Conservation (phyloP, 2,797 vertebrate species). For the Diglossa cyanea region DNA sequence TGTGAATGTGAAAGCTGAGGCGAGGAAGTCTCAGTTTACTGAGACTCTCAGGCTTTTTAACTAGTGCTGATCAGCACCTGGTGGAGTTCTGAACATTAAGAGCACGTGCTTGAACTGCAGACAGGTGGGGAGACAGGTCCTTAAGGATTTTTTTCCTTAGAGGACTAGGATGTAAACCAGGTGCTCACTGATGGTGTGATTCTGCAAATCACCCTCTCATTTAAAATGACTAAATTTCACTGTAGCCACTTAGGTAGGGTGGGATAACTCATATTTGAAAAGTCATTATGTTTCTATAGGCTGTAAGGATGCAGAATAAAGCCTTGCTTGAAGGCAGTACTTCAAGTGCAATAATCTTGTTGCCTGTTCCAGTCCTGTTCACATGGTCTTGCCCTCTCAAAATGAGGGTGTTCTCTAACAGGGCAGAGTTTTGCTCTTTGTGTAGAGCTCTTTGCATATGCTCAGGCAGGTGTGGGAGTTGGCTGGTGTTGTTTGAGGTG, state of each 20-base stretch:
- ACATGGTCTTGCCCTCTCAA: neutral
- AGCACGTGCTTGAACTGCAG: neutral
- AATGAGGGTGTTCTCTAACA: neutral
- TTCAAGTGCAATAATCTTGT: neutral
- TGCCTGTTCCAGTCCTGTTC: neutral
- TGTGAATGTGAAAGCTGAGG: neutral
- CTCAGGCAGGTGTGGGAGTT: neutral
- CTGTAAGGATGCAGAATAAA: neutral
- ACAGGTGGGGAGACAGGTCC: neutral
- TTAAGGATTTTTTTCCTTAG: neutral
- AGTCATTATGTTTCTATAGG: neutral
- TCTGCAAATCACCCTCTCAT: neutral
- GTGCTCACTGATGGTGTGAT: neutral
- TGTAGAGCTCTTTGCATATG: neutral
- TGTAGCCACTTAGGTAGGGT: neutral
- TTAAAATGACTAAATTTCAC: neutral
- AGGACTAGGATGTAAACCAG: neutral
- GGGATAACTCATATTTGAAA: neutral
- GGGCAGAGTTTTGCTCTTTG: neutral
- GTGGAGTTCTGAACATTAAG: neutral
- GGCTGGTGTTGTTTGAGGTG: fast-evolving
- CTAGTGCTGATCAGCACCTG: neutral
- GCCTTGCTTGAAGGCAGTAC: neutral
- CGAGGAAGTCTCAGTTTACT: neutral
- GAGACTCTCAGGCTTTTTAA: neutral